These are phyloP conservation scores for Eupleurogrammus muticus DNA, from an alignment of 2,797 vertebrate genomes.

Conservation along the genomic window DNA sequence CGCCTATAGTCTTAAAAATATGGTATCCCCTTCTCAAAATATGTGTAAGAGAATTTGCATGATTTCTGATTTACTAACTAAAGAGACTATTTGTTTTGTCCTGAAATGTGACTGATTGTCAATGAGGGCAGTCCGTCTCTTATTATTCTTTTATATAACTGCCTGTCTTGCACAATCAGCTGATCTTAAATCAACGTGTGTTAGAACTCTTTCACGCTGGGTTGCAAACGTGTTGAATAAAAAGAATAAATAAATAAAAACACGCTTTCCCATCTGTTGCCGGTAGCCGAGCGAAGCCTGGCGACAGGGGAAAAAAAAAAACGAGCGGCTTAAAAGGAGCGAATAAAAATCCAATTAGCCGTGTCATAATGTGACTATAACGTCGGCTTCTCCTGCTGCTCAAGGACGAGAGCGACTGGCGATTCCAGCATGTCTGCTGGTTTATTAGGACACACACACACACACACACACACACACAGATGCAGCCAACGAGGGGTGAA, in stretches of 20 bases:
- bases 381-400: conserved; percentile 27
- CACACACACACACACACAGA: conserved; percentile 7
- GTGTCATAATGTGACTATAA: conserved; percentile 45
- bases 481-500: conserved; percentile 34
- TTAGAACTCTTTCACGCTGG: conserved; percentile 2
- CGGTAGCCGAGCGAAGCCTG: conserved; percentile 42
- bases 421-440: conserved; percentile 44
- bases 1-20: too few species aligned
- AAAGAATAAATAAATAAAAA: too few species aligned
- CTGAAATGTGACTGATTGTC: too few species aligned
- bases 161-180: too few species aligned
- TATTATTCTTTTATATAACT: too few species aligned
- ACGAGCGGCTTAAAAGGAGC: conserved; percentile 43
- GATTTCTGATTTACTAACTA: too few species aligned
- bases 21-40: too few species aligned
- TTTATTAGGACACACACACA: conserved; percentile 50
- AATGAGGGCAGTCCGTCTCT: too few species aligned
- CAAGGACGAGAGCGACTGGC: conserved; percentile 56
- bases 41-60: too few species aligned
- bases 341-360: conserved; percentile 66
- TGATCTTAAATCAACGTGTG: too few species aligned
- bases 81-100: too few species aligned
- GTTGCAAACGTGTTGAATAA: conserved; percentile 24
- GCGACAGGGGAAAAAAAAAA: conserved; percentile 57
- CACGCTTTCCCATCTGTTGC: conserved; percentile 51